Evolutionary conservation across 1,140 invertebrate species (phyloP).

Genomic region (Agraylea sexmaculata): DNA sequence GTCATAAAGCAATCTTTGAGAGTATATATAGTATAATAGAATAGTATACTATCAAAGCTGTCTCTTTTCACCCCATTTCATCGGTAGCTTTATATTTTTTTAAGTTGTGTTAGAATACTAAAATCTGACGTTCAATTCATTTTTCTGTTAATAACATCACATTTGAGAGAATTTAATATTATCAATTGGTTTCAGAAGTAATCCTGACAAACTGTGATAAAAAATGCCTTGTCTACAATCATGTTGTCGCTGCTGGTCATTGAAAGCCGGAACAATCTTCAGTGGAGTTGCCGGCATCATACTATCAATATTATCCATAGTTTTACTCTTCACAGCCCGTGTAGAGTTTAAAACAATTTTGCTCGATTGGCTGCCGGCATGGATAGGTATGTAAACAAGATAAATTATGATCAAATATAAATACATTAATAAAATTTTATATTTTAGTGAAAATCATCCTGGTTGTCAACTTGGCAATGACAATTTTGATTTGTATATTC

Average conservation of each 20-base stretch:
- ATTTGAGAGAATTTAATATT: too few relatives aligned
- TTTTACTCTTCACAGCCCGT: slow-evolving; percentile 39
- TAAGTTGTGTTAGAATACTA: too few relatives aligned
- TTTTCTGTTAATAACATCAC: too few relatives aligned
- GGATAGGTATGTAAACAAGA: slow-evolving; percentile 24
- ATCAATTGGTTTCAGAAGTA: too few relatives aligned
- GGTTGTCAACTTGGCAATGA: slow-evolving; percentile 70
- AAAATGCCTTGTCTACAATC: slow-evolving; percentile 35
- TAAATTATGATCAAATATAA: neutral
- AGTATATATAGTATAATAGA: too few relatives aligned
- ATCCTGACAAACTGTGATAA: too few relatives aligned
- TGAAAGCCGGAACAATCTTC: slow-evolving; percentile 57
- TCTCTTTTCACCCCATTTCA: too few relatives aligned
- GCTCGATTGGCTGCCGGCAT: slow-evolving; percentile 45
- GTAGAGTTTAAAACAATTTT: slow-evolving; percentile 60
- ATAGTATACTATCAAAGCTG: too few relatives aligned
- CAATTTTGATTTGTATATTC: slow-evolving; percentile 60
- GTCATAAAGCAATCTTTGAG: too few relatives aligned
- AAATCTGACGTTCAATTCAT: too few relatives aligned
- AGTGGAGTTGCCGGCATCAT: slow-evolving; percentile 56
- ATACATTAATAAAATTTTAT: slow-evolving; percentile 16
- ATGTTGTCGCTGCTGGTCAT: slow-evolving; percentile 54
- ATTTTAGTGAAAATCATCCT: slow-evolving; percentile 62
- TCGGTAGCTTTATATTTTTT: too few relatives aligned
- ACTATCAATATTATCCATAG: slow-evolving; percentile 34